phyloP scores from a whole-genome alignment of 1,140 invertebrate genomes.

The Chlorops oryzae region DNA sequence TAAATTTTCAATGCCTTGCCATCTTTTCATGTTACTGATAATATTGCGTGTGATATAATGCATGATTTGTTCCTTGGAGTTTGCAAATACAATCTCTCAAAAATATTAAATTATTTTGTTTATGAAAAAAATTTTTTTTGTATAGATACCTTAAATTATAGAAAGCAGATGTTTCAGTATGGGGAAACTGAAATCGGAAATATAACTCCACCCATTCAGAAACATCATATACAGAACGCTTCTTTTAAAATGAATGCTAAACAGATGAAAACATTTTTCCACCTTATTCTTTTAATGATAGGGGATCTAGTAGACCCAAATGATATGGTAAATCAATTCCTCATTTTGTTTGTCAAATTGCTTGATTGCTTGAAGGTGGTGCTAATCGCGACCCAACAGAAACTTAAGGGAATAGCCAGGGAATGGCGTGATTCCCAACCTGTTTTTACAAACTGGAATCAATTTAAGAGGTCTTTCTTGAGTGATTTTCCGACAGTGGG shows the following conservation, averaged over 20 bases:
- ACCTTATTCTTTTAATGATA: constrained; percentile 4
- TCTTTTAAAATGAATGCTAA: constrained; percentile 7
- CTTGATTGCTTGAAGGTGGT: too few species aligned
- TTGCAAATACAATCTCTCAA: constrained; percentile 2
- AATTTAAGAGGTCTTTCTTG: too few species aligned
- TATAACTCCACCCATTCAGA: constrained; percentile 8
- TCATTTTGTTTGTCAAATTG: constrained; percentile 3
- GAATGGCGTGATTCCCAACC: too few species aligned
- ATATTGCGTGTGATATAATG: constrained; percentile 5
- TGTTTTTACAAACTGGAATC: too few species aligned
- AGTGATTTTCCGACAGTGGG: too few species aligned
- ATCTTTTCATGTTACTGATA: constrained; percentile 11
- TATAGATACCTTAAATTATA: constrained; percentile 5
- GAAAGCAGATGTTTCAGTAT: constrained; percentile 8
- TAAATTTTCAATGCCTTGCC: not conserved
- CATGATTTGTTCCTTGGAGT: constrained; percentile 7
- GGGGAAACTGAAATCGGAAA: constrained; percentile 1
- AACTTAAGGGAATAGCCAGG: too few species aligned
- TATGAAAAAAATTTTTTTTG: constrained; percentile 2
- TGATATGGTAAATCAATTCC: constrained; percentile 3
- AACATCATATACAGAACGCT: constrained; percentile 1
- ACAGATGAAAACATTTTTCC: constrained; percentile 5
- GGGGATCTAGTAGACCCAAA: constrained; percentile 3
- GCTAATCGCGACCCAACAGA: too few species aligned
- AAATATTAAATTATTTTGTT: constrained; percentile 9